A percentile compares a stretch with the other conserved stretches of the same genome.
These are phyloP conservation scores for Halcyon chelicuti DNA, from an alignment of 2,797 vertebrate species.

Conservation along the genomic window DNA sequence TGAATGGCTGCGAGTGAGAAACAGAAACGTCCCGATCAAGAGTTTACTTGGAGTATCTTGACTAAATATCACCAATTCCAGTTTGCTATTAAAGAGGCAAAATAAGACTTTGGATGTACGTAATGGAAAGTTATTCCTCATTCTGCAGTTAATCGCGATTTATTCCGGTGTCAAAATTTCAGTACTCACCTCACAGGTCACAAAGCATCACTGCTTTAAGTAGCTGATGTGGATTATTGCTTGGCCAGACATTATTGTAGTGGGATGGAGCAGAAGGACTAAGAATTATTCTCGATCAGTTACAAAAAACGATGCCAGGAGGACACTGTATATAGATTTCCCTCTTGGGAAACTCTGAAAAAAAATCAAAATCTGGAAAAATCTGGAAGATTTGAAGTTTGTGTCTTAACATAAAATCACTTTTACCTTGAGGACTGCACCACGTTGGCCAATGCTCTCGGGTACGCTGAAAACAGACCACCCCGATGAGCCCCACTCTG, in stretches of 20 bases:
- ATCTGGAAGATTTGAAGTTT: neutral
- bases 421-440: accelerated
- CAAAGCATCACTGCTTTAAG: neutral
- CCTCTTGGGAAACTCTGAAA: neutral
- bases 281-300: neutral
- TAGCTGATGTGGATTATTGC: neutral
- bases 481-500: neutral
- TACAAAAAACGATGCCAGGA: neutral
- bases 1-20: neutral
- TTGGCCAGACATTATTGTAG: neutral
- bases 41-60: neutral
- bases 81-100: neutral
- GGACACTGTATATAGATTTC: neutral
- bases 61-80: neutral
- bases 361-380: neutral
- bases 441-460: accelerated
- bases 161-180: neutral
- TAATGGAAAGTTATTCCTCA: neutral
- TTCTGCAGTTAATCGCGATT: neutral
- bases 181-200: neutral
- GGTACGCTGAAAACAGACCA: neutral
- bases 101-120: neutral
- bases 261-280: neutral
- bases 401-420: neutral
- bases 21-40: neutral